Base-by-base conservation (phyloP, 2,888 invertebrate genomes). In the Noctua janthina region DNA sequence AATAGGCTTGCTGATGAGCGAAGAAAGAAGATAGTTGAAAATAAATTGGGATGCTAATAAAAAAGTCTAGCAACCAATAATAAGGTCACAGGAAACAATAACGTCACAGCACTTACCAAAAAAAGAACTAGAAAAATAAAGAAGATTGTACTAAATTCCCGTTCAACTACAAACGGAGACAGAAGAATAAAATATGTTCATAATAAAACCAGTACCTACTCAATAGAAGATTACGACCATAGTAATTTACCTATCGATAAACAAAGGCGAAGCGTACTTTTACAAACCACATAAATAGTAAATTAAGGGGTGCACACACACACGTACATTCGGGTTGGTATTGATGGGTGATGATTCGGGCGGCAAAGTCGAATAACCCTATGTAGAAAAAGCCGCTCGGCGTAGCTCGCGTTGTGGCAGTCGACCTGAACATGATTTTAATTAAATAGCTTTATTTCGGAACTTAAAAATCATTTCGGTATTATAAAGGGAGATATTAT, bases 241-340 rank as follows among this genome's bases (percentile, higher is more conserved):
- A 17, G 67, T 84, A 71, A 84, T 73, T 79, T 73, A 79, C 23
- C 15, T 17, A 59, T 15, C 59, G 6, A 69, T 70, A 72, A 72
- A 84, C 67, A 82, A 82, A 84, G 85, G 85, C 11, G 29, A 29
- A 67, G 23, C 71, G 80, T 79, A 72, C 39, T 67, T 59, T 84
- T 35, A 39, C n/a, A 35, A 43, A 49, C 51, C 59, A 84, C 80
- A 84, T 68, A 85, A 54, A 82, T 79, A n/a, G 1, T 15, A 35
- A 71, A 67, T n/a, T 67, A 43, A 46, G n/a, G 8, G 46, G n/a
- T n/a, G 8, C 17, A 10, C 68, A 68, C 29, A 29, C 68, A 68
- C 15, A 68, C 23, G 17, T 46, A 0, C 11, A 1, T n/a, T 17
- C 68, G 46, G 67, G n/a, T 68, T 46, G 68, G 68, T 35, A 64